phyloP scores from a whole-genome alignment of 2,797 vertebrate species.

The Vireo griseus region DNA sequence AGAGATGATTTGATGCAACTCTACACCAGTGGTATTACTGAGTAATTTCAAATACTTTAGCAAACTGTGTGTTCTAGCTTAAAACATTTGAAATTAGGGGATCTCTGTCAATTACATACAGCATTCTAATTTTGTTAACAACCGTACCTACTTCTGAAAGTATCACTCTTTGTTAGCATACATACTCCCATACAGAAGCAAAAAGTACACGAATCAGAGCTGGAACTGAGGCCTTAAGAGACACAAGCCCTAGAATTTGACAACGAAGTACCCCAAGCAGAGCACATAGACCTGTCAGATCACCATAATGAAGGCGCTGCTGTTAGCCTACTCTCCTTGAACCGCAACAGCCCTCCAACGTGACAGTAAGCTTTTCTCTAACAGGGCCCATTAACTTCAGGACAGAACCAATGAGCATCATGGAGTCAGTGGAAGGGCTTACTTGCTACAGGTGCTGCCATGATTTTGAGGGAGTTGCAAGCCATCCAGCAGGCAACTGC shows the following conservation, averaged over 20 bases:
- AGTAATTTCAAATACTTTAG: background rate
- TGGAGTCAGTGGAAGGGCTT: background rate
- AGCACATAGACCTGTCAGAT: background rate
- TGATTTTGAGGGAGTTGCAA: background rate
- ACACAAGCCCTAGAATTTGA: background rate
- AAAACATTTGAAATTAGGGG: background rate
- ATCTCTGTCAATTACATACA: background rate
- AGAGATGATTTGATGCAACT: background rate
- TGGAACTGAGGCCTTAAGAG: background rate
- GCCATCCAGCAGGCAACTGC: background rate
- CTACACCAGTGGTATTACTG: background rate
- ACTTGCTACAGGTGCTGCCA: background rate
- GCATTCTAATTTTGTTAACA: background rate
- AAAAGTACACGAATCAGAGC: background rate
- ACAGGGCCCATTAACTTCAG: background rate
- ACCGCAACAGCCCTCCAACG: accelerated
- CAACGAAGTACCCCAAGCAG: background rate
- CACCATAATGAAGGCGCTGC: background rate
- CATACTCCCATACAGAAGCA: background rate
- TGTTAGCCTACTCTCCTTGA: background rate
- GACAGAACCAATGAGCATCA: accelerated
- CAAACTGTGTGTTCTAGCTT: background rate
- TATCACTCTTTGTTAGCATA: background rate
- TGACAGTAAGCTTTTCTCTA: background rate
- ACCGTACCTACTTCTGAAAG: background rate